These are phyloP conservation scores for Blastobasis adustella DNA, from an alignment of 2,888 invertebrate species.

Conservation along the genomic window DNA sequence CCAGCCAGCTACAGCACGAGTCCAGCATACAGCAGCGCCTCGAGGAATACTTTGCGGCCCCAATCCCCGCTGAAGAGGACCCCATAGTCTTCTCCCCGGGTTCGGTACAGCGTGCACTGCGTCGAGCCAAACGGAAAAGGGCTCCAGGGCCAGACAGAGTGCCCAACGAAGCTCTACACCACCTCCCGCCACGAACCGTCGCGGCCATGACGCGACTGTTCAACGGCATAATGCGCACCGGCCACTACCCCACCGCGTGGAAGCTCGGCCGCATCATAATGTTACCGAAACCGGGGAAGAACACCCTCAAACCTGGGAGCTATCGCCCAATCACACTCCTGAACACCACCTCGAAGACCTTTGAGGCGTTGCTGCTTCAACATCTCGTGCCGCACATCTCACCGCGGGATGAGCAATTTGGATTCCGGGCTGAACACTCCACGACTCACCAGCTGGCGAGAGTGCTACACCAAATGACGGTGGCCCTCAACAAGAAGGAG, in stretches of 20 bases:
- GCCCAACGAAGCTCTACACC: slow-evolving; percentile 11
- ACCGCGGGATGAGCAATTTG: slow-evolving; percentile 15
- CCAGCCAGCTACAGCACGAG: not conserved
- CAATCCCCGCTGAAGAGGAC: not conserved
- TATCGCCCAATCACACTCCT: slow-evolving; percentile 14
- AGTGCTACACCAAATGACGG: slow-evolving; percentile 11
- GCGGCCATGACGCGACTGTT: slow-evolving; percentile 11
- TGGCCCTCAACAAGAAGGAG: slow-evolving; percentile 7
- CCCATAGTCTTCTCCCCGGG: slow-evolving; percentile 9
- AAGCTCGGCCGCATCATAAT: slow-evolving; percentile 13
- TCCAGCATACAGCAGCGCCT: not conserved
- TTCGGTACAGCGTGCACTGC: not conserved
- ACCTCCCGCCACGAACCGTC: slow-evolving; percentile 9
- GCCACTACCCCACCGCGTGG: slow-evolving; percentile 15
- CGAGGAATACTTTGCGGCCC: not conserved
- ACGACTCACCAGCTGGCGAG: slow-evolving; percentile 22
- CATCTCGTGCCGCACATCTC: not conserved
- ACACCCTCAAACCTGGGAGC: slow-evolving; percentile 8
- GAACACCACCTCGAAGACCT: not conserved
- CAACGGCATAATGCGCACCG: slow-evolving; percentile 16
- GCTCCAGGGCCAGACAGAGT: slow-evolving; percentile 14
- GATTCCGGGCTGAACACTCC: slow-evolving; percentile 16
- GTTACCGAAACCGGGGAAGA: slow-evolving; percentile 12
- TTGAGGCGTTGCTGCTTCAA: not conserved
- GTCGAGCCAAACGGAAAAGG: slow-evolving; percentile 6